A percentile compares a stretch with the other conserved stretches of the same genome.
phyloP scores from a whole-genome alignment of 2,113 vertebrate genomes.

The Cercocebus atys region DNA sequence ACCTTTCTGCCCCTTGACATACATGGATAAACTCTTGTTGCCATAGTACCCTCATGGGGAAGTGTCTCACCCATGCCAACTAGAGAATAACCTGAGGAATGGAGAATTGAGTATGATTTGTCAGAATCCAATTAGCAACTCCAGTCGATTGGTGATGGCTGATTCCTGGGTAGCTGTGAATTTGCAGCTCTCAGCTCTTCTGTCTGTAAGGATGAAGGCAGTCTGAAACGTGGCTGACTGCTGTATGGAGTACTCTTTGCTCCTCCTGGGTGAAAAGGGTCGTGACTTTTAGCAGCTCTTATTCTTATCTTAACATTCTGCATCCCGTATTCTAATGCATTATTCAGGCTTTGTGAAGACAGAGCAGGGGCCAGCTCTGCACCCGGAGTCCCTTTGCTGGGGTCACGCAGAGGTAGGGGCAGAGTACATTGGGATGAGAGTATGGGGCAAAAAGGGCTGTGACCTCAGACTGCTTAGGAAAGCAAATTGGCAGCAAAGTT shows the following conservation, averaged over 20 bases:
- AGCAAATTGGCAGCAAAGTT: not conserved
- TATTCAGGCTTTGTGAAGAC: conserved; percentile 58
- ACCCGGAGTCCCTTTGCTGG: not conserved
- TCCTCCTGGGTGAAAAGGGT: not conserved
- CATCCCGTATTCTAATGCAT: conserved; percentile 43
- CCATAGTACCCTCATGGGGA: not conserved
- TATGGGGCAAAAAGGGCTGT: not conserved
- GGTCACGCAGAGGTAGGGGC: not conserved
- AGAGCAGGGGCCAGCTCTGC: not conserved
- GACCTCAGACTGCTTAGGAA: not conserved
- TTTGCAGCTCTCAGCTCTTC: not conserved
- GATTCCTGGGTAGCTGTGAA: not conserved
- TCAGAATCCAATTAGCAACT: conserved; percentile 46
- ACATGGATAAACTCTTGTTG: not conserved
- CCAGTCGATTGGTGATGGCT: conserved; percentile 4
- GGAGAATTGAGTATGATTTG: not conserved
- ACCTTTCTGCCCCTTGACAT: not conserved
- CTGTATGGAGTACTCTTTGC: not conserved
- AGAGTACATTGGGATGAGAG: not conserved
- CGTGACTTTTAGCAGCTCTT: conserved; percentile 28
- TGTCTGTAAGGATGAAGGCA: not conserved
- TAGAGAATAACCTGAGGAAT: not conserved
- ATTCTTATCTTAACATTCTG: conserved; percentile 35
- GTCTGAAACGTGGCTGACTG: not conserved
- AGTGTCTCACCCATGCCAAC: not conserved